Base-by-base conservation (phyloP, 2,888 invertebrate genomes). In the Argyresthia goedartella region DNA sequence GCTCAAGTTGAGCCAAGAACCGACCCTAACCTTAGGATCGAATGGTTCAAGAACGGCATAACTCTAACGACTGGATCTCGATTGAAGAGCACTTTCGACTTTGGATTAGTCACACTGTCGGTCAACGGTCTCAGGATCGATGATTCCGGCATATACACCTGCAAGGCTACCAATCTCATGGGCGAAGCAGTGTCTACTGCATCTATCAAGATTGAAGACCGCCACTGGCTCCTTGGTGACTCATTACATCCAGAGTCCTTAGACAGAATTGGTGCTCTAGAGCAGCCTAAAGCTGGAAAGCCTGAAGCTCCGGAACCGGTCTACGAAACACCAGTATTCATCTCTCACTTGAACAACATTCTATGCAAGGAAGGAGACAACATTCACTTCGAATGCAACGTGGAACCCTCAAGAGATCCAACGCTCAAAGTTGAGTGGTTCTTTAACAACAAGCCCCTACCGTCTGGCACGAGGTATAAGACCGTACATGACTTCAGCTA, bases 401-500 rank as follows among this genome's bases (percentile, higher is more conserved):
- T 97, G 2, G 96, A 97, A 72, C 97, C 97, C 25, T 93, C 95
- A 4, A 93, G 94, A 71, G 97, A 97, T 77, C 96, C 96, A 6
- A 96, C 95, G 1, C 91, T 97, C 79, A 91, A 91, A 66, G 93
- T 96, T 60, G 97, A 96, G 78, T 99, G 99, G 98, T 97, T 95
- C 87, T 91, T 95, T 56, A 97, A 99, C 74, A 97, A 95, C 43
- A 92, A 95, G 71, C 93, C 95, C 10, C 80, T 99, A 54, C 95
- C 94, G 59, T 91, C 91, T 59, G 98, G 96, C 34, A 91, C 97
- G 49, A 92, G 97, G 71, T 98, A 94, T 74, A 95, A 96, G 79
- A 93, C 95, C 33, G 94, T 93, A 13, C 95, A 97, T 69, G 99
- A 99, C 75, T 99, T 99, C 76, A 99, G 99, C 53, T 97, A 95